Conservation (phyloP, 2,113 vertebrate species). For the Ellobius talpinus region DNA sequence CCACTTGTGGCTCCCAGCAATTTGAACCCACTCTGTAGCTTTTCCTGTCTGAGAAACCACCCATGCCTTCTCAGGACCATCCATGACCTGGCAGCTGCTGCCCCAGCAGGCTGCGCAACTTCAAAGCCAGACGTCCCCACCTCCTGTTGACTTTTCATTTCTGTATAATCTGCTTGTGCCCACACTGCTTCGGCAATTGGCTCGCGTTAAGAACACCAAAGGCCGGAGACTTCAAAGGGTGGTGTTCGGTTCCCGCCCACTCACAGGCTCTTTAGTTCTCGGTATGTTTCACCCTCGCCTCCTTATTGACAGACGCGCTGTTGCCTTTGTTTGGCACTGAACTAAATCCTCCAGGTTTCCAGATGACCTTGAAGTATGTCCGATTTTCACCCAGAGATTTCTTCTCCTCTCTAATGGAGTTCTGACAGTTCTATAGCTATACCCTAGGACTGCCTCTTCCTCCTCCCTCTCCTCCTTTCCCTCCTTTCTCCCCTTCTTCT, state of each 20-base stretch:
- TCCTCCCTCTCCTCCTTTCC: too few species aligned
- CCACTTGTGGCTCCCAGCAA: not conserved
- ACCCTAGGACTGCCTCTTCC: not conserved
- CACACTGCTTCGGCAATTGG: not conserved
- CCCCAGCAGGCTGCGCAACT: not conserved
- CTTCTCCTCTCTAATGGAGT: not conserved
- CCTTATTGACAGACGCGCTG: not conserved
- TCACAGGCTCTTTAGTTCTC: not conserved
- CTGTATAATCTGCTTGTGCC: constrained; percentile 4
- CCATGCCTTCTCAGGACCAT: not conserved
- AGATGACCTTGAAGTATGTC: not conserved
- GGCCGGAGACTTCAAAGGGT: constrained; percentile 26
- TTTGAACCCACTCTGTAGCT: not conserved
- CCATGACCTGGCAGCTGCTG: constrained; percentile 36
- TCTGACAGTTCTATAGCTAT: not conserved
- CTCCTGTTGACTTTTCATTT: not conserved
- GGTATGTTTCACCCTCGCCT: not conserved
- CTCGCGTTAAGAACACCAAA: not conserved
- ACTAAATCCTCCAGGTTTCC: not conserved
- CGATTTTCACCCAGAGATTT: constrained; percentile 31
- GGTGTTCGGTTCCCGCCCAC: not conserved
- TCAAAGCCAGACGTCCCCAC: not conserved
- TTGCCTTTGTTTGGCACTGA: not conserved
- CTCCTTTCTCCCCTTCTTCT: not conserved
- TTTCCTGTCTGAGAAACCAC: constrained; percentile 10